Conservation (phyloP, 2,888 invertebrate genomes). For the Anthrax anthrax region DNA sequence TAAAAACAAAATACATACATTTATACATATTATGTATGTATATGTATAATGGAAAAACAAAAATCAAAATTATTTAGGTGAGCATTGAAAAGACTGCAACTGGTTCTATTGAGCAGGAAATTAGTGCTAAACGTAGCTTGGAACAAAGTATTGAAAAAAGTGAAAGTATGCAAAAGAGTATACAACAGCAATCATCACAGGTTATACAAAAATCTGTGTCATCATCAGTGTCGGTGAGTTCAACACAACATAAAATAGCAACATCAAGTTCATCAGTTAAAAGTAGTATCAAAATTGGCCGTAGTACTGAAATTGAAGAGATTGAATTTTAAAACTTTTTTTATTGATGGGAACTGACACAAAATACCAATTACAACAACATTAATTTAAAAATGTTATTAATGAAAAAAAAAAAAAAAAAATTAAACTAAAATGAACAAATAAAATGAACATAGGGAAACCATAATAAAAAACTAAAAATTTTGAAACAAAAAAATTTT, state of each 20-base stretch:
- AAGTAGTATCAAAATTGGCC: conserved; percentile 9
- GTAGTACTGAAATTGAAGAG: conserved; percentile 13
- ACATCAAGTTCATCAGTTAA: conserved; percentile 10
- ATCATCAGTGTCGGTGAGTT: conserved; percentile 13
- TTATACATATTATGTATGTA: too few species aligned
- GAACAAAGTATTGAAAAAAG: conserved; percentile 13
- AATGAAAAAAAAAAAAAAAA: too few species aligned
- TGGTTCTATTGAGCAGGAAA: conserved; percentile 9
- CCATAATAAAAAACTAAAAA: too few species aligned
- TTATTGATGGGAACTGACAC: too few species aligned
- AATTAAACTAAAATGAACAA: too few species aligned
- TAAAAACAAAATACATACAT: too few species aligned
- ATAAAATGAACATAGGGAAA: too few species aligned
- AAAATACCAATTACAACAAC: too few species aligned
- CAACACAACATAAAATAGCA: conserved; percentile 11
- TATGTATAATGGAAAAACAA: too few species aligned
- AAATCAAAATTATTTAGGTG: conserved; percentile 12
- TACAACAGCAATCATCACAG: conserved; percentile 10
- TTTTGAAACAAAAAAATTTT: too few species aligned
- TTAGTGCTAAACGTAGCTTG: conserved; percentile 9
- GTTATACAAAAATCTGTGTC: conserved; percentile 12
- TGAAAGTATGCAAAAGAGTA: conserved; percentile 1
- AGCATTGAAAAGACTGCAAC: conserved; percentile 15
- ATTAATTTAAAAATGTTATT: too few species aligned
- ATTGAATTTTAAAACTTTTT: conserved; percentile 13